These are phyloP conservation scores for Drosophila limbata DNA, from an alignment of 2,888 invertebrate genomes.

Conservation along the genomic window DNA sequence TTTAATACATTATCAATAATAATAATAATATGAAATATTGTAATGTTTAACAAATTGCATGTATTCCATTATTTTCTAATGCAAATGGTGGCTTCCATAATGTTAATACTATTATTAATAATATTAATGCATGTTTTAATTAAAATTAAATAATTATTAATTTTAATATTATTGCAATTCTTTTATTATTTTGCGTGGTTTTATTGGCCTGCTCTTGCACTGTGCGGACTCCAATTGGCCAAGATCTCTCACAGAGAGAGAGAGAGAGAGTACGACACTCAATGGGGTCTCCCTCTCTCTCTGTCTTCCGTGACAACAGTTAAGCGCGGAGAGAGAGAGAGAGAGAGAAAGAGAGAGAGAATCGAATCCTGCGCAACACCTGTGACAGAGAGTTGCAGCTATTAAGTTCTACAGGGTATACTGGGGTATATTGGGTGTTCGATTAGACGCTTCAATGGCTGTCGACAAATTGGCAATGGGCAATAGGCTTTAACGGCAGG, in stretches of 20 bases:
- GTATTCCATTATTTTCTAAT: too few species aligned
- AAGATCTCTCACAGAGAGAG: conserved; percentile 24
- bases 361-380: conserved; percentile 58
- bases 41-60: too few species aligned
- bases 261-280: neutral
- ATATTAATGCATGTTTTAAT: neutral
- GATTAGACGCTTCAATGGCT: conserved; percentile 69
- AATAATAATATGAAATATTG: too few species aligned
- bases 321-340: conserved; percentile 15
- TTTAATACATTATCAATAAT: too few species aligned
- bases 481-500: conserved; percentile 21
- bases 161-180: neutral
- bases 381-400: conserved; percentile 42
- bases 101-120: too few species aligned
- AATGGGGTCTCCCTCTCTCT: neutral
- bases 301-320: conserved; percentile 20
- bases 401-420: conserved; percentile 20
- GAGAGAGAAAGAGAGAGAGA: neutral
- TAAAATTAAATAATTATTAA: neutral
- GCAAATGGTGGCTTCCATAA: too few species aligned
- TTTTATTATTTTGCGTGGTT: neutral
- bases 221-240: conserved; percentile 9
- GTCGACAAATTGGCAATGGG: conserved; percentile 39
- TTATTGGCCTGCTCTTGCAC: neutral
- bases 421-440: conserved; percentile 12